Conservation (phyloP, 2,888 invertebrate species). For the Chrysopilus asiliformis region DNA sequence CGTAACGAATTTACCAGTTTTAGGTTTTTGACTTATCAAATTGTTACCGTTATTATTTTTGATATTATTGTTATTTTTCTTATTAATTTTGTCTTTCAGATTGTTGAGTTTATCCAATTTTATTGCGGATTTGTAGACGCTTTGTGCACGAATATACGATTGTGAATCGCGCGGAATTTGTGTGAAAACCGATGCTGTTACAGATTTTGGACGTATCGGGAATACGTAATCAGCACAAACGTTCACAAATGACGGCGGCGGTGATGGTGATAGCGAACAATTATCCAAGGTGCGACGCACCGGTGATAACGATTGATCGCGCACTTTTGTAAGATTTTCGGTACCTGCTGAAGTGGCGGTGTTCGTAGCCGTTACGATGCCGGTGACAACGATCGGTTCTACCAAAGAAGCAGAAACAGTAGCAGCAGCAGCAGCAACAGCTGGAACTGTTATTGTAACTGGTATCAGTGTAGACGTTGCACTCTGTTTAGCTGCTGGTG, state of each 20-base stretch:
- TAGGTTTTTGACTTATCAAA: constrained; percentile 4
- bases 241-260: constrained; percentile 6
- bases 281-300: constrained; percentile 17
- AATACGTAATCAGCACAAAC: background rate
- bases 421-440: background rate
- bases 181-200: constrained; percentile 30
- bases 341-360: too few species aligned
- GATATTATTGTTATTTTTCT: background rate
- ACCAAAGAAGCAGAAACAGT: too few species aligned
- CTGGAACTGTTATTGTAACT: background rate
- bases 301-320: constrained; percentile 14
- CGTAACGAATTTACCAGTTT: constrained; percentile 45
- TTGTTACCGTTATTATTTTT: constrained; percentile 5
- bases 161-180: constrained; percentile 9
- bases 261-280: constrained; percentile 15
- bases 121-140: constrained; percentile 11
- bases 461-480: background rate
- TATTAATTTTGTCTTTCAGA: too few species aligned
- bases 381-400: too few species aligned
- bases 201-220: constrained; percentile 27
- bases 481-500: constrained; percentile 9
- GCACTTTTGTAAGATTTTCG: constrained; percentile 3
- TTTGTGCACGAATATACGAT: constrained; percentile 3
- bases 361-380: too few species aligned
- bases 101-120: background rate